A percentile compares a stretch with the other conserved stretches of the same genome.
These are phyloP conservation scores for Chelonus insularis DNA, from an alignment of 1,140 invertebrate species.

Conservation along the genomic window DNA sequence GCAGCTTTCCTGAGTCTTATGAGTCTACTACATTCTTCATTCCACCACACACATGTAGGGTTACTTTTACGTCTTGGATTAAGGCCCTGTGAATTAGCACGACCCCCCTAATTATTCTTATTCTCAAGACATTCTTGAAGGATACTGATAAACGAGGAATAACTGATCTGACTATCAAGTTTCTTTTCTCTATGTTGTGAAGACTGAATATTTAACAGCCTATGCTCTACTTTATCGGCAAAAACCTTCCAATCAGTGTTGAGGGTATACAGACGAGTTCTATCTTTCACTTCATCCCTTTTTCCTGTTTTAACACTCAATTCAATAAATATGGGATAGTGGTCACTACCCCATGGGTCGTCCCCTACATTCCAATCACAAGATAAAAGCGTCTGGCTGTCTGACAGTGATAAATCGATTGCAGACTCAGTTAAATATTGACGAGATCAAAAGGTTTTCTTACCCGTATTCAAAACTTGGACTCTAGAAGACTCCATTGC, in stretches of 20 bases:
- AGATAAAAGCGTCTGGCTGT: neutral
- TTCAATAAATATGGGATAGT: no score
- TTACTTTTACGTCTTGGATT: no score
- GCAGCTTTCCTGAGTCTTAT: neutral
- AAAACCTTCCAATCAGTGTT: no score
- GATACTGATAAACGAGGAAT: no score
- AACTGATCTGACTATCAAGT: no score
- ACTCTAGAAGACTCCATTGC: slow-evolving; percentile 21
- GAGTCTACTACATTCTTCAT: slow-evolving; percentile 11
- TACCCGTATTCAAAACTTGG: slow-evolving; percentile 22
- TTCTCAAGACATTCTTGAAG: neutral
- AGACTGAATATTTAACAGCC: neutral
- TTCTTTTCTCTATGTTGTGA: neutral
- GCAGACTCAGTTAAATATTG: slow-evolving; percentile 4
- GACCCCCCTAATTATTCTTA: neutral
- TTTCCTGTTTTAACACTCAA: neutral
- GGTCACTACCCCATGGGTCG: no score
- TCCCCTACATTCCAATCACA: slow-evolving; percentile 25
- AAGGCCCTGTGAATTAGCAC: no score
- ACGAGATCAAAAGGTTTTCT: slow-evolving; percentile 5
- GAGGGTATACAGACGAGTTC: neutral
- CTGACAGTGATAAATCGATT: slow-evolving; percentile 29
- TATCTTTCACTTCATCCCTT: neutral
- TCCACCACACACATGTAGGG: slow-evolving; percentile 15
- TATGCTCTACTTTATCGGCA: neutral